Evolutionary conservation across 2,888 invertebrate species (phyloP), one percentile per base, ranked within the genome.

Genomic region (Perizoma flavofasciatum): DNA sequence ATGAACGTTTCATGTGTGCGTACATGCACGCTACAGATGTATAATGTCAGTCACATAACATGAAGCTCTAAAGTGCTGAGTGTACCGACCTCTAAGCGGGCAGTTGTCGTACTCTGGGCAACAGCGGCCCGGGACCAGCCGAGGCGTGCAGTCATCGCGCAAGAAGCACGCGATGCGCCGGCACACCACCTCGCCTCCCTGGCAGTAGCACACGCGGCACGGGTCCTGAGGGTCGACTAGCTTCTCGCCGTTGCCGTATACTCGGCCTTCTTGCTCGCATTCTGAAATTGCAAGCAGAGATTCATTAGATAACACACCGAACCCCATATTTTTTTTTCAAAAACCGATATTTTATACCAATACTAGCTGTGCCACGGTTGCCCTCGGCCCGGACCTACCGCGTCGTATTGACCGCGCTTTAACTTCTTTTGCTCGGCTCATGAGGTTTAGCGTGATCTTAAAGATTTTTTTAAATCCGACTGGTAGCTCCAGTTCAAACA

Each of bases 51-150:
- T 22, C 1, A 22, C 22, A 22, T 22, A 2, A 2, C 22, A 22
- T 3, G 22, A 37, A 37, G 5, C 37, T 5, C 7, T 6, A 5
- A 22, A 32, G 6, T 22, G 22, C 22, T 22, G 32, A 45, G 11
- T 11, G 8, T 51, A 6, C 10, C 43, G 34, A 90, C 95, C 95
- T 90, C 93, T 89, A 4, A 95, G 93, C 43, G 96, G 96, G 80
- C 96, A 96, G 87, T 96, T 95, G 79, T 96, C 96, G 81, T 96
- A 96, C 80, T 95, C 95, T 0, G 96, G 96, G 77, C 96, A 96
- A 86, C 96, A 96, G 75, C 95, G 94, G 51, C 96, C 96, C 8
- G 94, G 93, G 69, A 96, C 94, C 67, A 93, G 94, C 65, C 94
- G 93, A 41, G 96, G 96, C 74, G 94, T 93, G 85, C 96, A 96